These are phyloP conservation scores for Scleropages formosus DNA, from an alignment of 2,797 vertebrate species.

Conservation along the genomic window DNA sequence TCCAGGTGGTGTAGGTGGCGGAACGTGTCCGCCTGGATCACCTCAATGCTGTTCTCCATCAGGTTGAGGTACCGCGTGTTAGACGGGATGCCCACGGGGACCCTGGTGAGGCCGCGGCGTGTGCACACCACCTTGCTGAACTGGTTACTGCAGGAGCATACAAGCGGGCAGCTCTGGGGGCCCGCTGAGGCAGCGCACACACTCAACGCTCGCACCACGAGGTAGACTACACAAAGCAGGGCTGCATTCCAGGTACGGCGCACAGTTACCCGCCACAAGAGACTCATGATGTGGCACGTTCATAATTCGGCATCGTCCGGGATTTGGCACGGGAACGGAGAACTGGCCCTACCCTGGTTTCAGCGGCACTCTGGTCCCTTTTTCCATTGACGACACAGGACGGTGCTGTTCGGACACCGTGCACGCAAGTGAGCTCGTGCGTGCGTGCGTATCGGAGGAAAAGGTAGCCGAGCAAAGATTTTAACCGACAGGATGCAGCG, in stretches of 20 bases:
- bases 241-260: conserved; percentile 90
- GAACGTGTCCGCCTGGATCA: conserved; percentile 94
- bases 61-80: conserved; percentile 94
- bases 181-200: conserved; percentile 79
- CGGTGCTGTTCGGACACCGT: conserved; percentile 45
- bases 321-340: conserved; percentile 71
- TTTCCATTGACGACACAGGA: conserved; percentile 82
- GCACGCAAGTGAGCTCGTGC: conserved; percentile 47
- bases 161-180: conserved; percentile 89
- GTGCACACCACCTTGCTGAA: conserved; percentile 97
- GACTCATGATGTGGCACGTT: conserved; percentile 98
- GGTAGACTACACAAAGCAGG: conserved; percentile 87
- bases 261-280: conserved; percentile 96
- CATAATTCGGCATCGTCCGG: conserved; percentile 94
- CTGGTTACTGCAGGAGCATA: conserved; percentile 95
- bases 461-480: conserved; percentile 32
- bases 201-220: conserved; percentile 86
- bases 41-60: conserved; percentile 97
- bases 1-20: conserved; percentile 93
- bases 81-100: conserved; percentile 87
- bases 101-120: conserved; percentile 83
- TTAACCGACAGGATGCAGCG: conserved; percentile 37
- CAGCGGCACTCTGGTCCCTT: conserved; percentile 80
- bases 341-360: conserved; percentile 67
- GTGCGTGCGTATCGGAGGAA: conserved; percentile 44